These are phyloP conservation scores for Vulpes ferrilata DNA, from an alignment of 2,113 vertebrate genomes.

Conservation along the genomic window DNA sequence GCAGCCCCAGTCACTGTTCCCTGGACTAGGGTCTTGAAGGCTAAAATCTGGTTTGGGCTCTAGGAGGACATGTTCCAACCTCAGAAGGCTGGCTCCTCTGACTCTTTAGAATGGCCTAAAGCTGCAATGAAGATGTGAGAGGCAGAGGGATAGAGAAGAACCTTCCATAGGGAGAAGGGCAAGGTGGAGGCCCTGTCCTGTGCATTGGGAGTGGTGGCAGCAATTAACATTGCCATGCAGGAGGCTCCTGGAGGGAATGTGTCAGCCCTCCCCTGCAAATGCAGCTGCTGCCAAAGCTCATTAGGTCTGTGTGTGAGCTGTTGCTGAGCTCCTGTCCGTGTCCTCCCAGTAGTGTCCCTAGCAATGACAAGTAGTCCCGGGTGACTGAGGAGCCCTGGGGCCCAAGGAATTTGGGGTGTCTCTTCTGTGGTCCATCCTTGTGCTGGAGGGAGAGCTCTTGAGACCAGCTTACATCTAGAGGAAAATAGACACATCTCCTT, in stretches of 20 bases:
- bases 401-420: background rate
- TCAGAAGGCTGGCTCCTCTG: background rate
- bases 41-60: background rate
- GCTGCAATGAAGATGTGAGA: background rate
- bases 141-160: background rate
- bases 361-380: background rate
- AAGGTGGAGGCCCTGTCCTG: background rate
- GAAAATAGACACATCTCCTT: background rate
- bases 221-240: background rate
- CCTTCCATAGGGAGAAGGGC: background rate
- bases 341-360: background rate
- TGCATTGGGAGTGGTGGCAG: background rate
- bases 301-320: background rate
- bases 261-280: background rate
- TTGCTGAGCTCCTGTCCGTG: background rate
- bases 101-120: background rate
- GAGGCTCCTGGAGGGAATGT: too few relatives aligned
- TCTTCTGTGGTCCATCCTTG: background rate
- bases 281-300: background rate
- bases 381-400: background rate
- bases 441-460: background rate
- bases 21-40: background rate
- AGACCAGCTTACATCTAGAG: background rate
- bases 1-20: background rate
- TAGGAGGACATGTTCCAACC: background rate